phyloP scores from a whole-genome alignment of 2,888 invertebrate species.

The Tineola bisselliella region DNA sequence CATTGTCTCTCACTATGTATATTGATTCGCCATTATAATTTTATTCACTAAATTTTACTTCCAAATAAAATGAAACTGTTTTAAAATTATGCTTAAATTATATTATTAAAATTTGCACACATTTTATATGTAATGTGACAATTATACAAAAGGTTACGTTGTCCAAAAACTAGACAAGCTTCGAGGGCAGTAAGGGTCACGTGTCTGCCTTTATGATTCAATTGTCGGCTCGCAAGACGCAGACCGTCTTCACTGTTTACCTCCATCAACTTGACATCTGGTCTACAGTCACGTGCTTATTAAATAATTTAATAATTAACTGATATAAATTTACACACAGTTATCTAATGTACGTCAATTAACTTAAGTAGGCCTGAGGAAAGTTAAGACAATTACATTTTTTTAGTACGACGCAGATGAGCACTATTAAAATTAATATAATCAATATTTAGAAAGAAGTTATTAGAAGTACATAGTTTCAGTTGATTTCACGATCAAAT shows the following conservation, averaged over 20 bases:
- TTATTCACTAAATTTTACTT: too few relatives aligned
- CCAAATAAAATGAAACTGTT: too few relatives aligned
- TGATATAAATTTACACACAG: constrained; percentile 8
- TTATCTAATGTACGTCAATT: background rate
- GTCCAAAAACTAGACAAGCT: background rate
- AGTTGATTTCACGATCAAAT: background rate
- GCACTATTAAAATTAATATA: too few relatives aligned
- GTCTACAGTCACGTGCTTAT: constrained; percentile 23
- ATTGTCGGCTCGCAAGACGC: constrained; percentile 33
- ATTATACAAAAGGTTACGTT: background rate
- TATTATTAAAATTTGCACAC: too few relatives aligned
- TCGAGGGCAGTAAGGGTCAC: constrained; percentile 15
- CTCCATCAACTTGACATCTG: constrained; percentile 35
- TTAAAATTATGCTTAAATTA: too few relatives aligned
- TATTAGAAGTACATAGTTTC: background rate
- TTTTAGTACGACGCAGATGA: too few relatives aligned
- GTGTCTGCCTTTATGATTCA: constrained; percentile 50
- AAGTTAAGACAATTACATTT: too few relatives aligned
- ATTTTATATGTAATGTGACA: background rate
- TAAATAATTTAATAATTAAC: constrained; percentile 26
- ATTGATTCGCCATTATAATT: too few relatives aligned
- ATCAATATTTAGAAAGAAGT: background rate
- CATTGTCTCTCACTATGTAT: background rate
- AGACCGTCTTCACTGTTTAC: constrained; percentile 35
- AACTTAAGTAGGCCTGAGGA: too few relatives aligned